Evolutionary conservation across 2,113 vertebrate genomes (phyloP).

Genomic region (chimpanzee (Pan troglodytes)): NHGRI_mPanTro3-v2.1_pri NC_072404.2:131764501-131765000

Average conservation of each 20-base stretch:
- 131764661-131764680: neutral
- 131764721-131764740: neutral
- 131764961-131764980: no score
- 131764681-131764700: neutral
- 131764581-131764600: neutral
- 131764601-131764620: neutral
- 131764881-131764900: no score
- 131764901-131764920: no score
- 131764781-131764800: neutral
- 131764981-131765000: accelerated
- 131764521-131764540: neutral
- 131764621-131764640: neutral
- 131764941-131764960: no score
- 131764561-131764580: neutral
- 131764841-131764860: no score
- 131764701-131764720: neutral
- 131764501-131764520: neutral
- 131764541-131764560: neutral
- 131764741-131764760: neutral
- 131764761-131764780: neutral
- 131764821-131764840: neutral
- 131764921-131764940: no score
- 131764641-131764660: neutral
- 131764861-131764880: no score
- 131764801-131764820: neutral